phyloP scores from a whole-genome alignment of 2,888 invertebrate genomes.

The Deroplatys truncata region DNA sequence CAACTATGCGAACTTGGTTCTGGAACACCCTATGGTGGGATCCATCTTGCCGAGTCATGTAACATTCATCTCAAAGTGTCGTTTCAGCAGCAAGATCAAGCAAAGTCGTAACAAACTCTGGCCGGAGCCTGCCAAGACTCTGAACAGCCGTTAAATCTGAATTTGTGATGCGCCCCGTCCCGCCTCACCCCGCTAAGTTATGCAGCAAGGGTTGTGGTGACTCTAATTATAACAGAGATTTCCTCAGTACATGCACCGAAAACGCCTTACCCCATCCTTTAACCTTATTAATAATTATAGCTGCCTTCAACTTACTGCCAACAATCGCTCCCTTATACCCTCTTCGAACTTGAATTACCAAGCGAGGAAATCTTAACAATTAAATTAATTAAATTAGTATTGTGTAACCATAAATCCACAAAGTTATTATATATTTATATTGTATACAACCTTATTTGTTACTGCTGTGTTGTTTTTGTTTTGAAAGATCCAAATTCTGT shows the following conservation, averaged over 20 bases:
- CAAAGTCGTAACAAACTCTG: constrained; percentile 30
- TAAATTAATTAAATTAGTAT: too few species aligned
- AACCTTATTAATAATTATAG: not conserved
- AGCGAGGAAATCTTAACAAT: not conserved
- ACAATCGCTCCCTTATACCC: not conserved
- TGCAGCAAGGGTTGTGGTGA: constrained; percentile 15
- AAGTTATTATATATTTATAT: too few species aligned
- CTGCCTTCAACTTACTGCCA: not conserved
- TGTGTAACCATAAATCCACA: too few species aligned
- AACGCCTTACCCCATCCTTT: not conserved
- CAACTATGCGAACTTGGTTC: not conserved
- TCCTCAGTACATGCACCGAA: not conserved
- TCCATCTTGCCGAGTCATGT: constrained; percentile 2
- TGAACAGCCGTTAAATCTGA: constrained; percentile 41
- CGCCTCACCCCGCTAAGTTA: constrained; percentile 15
- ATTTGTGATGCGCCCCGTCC: constrained; percentile 37
- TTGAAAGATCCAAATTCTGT: too few species aligned
- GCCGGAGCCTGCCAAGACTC: constrained; percentile 33
- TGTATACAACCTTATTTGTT: too few species aligned
- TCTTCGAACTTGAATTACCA: not conserved
- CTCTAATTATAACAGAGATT: not conserved
- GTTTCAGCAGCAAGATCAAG: constrained; percentile 10
- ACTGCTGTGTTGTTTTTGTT: too few species aligned
- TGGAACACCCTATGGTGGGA: not conserved
- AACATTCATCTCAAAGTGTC: constrained; percentile 19